phyloP scores from a whole-genome alignment of 2,113 vertebrate species.

The Chloebia gouldiae region DNA sequence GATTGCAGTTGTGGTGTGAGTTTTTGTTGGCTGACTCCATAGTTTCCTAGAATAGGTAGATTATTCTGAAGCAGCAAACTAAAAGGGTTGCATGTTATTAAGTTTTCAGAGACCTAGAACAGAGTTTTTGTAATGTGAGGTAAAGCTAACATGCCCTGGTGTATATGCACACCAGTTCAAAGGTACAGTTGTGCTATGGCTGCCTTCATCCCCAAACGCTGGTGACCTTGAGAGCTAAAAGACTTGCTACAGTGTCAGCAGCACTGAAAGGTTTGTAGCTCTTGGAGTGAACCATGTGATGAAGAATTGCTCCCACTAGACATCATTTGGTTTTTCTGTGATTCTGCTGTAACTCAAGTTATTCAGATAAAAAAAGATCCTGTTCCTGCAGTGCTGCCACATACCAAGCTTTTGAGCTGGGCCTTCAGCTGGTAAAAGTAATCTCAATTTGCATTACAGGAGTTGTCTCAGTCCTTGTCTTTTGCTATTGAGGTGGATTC shows the following conservation, averaged over 20 bases:
- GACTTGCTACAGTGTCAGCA: neutral
- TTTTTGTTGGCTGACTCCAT: neutral
- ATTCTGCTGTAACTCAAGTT: neutral
- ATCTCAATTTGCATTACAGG: neutral
- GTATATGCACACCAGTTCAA: neutral
- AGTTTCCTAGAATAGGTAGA: neutral
- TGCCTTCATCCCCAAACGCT: neutral
- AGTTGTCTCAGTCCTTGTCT: neutral
- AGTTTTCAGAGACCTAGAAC: neutral
- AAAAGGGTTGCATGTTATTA: neutral
- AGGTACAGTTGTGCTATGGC: neutral
- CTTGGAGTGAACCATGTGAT: fast-evolving
- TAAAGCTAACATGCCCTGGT: neutral
- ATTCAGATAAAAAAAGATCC: neutral
- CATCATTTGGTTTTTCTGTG: neutral
- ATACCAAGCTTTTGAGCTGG: neutral
- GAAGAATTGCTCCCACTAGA: neutral
- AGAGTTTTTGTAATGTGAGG: neutral
- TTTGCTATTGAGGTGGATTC: neutral
- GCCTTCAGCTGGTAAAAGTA: neutral
- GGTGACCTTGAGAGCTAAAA: neutral
- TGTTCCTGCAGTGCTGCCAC: neutral
- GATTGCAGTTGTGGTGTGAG: neutral
- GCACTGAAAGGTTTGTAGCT: neutral
- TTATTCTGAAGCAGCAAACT: neutral